Evolutionary conservation across 2,888 invertebrate species (phyloP), one percentile per base, ranked within the genome.

Genomic region (Amblyjoppa proteus): DNA sequence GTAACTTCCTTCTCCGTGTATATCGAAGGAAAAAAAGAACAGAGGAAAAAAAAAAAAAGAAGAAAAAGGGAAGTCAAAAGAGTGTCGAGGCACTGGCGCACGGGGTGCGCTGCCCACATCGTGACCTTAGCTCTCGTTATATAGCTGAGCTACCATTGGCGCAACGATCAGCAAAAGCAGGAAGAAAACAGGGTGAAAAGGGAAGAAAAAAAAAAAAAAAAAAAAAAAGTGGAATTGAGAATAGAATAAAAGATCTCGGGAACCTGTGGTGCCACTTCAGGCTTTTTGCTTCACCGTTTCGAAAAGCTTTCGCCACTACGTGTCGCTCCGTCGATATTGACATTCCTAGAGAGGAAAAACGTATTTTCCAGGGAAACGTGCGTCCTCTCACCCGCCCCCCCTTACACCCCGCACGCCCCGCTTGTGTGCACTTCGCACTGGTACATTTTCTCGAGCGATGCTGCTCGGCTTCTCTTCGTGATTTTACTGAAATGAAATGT

Each of bases 291-390:
- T 28, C 7, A 13, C 25, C 20, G 58, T 84, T 74, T 38, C 28
- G 5, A 56, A 64, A 85, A 74, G 25, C 56, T 74, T 53, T 61
- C 28, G 25, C 45, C 61, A 11, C 53, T 81, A 74, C 74, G 81
- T 76, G 61, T 41, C 49, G 70, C 66, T 56, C 16, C 74, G 34
- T 31, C 64, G 85, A 76, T 85, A 85, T 85, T 82, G 85, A 85
- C 85, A 85, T 85, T 82, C 82, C 78, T 61, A 2, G 74, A 31
- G 28, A 75, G 64, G 75, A 71, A 75, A 78, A 85, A 85, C 77
- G 85, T 75, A 49, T 82, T 78, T 75, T 56, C 58, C 64, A 56
- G 28, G n/a, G 53, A 74, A 76, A 78, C 74, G 79, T 70, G 41
- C 70, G 68, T 11, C 31, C 20, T 53, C 31, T 53, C n/a, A 38